Evolutionary conservation across 1,140 invertebrate genomes (phyloP), one percentile per base, ranked within the genome.

Genomic region (Cotesia vestalis): DNA sequence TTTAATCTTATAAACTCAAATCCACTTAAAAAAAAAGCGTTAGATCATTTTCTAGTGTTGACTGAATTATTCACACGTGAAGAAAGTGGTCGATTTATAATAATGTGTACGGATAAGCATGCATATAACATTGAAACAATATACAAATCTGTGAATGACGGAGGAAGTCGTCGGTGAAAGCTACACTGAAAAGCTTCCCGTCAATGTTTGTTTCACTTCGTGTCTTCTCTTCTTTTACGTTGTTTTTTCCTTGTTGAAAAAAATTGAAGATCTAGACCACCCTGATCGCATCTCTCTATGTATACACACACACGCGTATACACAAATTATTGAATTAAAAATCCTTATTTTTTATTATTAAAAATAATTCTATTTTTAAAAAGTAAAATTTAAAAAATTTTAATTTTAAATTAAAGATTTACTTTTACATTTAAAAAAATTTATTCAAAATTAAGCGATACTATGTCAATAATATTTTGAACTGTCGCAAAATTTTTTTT

Each of bases 131-230:
- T 63, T 71, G 51, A 52, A 71, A 71, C 69, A 71, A 71, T 71
- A 71, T 71, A 71, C 69, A 71, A 64, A 52, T 38, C 6, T 4
- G 2, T 34, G 36, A 57, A 69, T 57, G 61, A 63, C 69, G 60
- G 40, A 46, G 40, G 69, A 71, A 63, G 59, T 64, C 60, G 63
- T 52, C 14, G 59, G 57, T 70, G 46, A 70, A 70, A 70, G 59
- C 68, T 70, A 51, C n/a, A 46, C 40, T 66, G 63, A 52, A 66
- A 46, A 46, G 63, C 63, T 63, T 63, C 46, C 20, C 61, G 17
- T 2, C 9, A 40, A 69, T 71, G 69, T 71, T 71, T 71, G 61
- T 71, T 71, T 63, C 46, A 71, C 34, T 71, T 36, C 14, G 20
- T 71, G 61, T 52, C 69, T 34, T 71, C 61, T 71, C 60, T 14